phyloP scores from a whole-genome alignment of 53 echinoderm and acorn worm genomes.

The Actinopyga echinites region DNA sequence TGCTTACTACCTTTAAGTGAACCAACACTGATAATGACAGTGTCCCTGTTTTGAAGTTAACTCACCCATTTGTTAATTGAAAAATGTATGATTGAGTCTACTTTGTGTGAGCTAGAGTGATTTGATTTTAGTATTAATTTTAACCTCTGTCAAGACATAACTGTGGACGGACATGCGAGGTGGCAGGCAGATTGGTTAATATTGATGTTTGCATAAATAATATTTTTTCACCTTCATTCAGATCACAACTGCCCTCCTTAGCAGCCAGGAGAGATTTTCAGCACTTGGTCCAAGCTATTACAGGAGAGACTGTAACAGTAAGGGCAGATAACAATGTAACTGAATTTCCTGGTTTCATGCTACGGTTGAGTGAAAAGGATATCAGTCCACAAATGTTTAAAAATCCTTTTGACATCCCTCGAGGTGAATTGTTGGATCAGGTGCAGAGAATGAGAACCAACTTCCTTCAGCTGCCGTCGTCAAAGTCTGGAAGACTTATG shows the following conservation, averaged over 20 bases:
- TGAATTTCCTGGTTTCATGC: conserved; percentile 83
- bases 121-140: no score
- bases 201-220: no score
- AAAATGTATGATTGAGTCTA: no score
- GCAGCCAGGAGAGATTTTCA: conserved; percentile 93
- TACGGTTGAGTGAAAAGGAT: conserved; percentile 70
- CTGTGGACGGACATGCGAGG: no score
- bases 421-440: conserved; percentile 90
- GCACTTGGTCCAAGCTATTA: conserved; percentile 88
- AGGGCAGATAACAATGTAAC: conserved; percentile 83
- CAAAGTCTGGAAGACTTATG: conserved; percentile 79
- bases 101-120: no score
- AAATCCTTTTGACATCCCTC: conserved; percentile 97
- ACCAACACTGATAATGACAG: no score
- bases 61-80: no score
- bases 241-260: conserved; percentile 91
- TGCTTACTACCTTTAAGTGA: no score
- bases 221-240: background rate
- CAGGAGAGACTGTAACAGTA: conserved; percentile 89
- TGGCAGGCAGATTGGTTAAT: no score
- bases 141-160: no score
- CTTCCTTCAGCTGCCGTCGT: conserved; percentile 81
- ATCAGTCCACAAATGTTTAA: conserved; percentile 85
- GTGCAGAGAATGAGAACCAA: conserved; percentile 90
- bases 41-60: no score